phyloP scores from a whole-genome alignment of 2,113 vertebrate genomes.

The Carettochelys insculpta region DNA sequence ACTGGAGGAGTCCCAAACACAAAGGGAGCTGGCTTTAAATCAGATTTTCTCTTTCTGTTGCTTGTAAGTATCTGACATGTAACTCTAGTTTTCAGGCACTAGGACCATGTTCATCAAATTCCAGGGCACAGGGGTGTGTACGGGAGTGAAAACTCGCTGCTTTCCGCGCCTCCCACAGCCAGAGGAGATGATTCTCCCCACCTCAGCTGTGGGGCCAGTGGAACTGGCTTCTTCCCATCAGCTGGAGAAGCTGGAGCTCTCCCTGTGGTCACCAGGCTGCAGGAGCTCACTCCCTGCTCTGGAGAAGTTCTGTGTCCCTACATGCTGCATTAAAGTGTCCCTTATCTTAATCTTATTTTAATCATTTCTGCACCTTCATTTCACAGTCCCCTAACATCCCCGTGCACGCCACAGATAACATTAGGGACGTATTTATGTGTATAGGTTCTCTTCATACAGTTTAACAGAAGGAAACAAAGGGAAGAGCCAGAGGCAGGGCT shows the following conservation, averaged over 20 bases:
- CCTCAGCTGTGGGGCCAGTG: no score
- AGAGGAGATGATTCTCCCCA: no score
- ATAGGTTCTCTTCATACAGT: neutral
- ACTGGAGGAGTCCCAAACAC: neutral
- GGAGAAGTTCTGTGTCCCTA: no score
- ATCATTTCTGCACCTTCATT: neutral
- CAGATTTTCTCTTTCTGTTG: neutral
- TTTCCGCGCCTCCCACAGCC: no score
- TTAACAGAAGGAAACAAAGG: neutral
- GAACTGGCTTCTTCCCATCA: no score
- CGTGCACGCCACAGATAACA: neutral
- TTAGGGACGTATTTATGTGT: neutral
- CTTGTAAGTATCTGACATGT: neutral
- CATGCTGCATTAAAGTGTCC: no score
- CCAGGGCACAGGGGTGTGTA: no score
- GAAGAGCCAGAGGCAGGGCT: fast-evolving
- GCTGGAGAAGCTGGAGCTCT: no score
- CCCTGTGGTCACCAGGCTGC: no score
- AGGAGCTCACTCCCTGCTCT: no score
- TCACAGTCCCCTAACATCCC: fast-evolving
- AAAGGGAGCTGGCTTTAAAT: neutral
- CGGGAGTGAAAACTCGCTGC: no score
- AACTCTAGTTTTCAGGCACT: neutral
- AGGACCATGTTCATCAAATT: neutral
- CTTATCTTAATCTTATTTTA: neutral